Evolutionary conservation across 1,140 invertebrate genomes (phyloP).

Genomic region (Tetranychus cinnabarinus): DNA sequence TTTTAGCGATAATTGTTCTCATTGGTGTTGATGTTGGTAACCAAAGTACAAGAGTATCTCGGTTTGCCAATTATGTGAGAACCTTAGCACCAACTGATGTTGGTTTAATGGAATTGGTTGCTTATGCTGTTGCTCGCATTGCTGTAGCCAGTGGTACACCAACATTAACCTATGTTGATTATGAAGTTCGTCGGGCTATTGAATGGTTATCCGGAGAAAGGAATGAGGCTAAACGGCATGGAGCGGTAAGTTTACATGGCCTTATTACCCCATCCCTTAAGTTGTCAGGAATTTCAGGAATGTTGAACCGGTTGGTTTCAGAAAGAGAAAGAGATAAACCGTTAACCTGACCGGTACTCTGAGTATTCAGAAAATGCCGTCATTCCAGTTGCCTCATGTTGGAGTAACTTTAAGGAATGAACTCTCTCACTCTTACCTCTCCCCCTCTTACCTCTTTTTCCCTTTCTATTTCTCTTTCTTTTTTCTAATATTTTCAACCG

Average conservation of each 20-base stretch:
- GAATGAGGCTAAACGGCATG: constrained; percentile 66
- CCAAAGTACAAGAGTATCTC: constrained; percentile 58
- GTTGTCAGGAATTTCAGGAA: not conserved
- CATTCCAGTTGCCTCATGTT: no score
- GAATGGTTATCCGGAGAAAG: constrained; percentile 73
- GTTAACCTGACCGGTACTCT: not conserved
- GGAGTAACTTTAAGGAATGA: no score
- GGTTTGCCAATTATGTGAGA: constrained; percentile 76
- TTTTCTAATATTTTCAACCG: no score
- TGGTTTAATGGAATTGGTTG: constrained; percentile 81
- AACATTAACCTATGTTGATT: constrained; percentile 81
- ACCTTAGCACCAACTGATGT: constrained; percentile 59
- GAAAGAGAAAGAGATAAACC: not conserved
- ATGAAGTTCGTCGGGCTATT: constrained; percentile 79
- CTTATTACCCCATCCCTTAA: no score
- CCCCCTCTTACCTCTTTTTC: no score
- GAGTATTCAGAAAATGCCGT: no score
- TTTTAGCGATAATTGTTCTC: constrained; percentile 74
- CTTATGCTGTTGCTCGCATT: constrained; percentile 71
- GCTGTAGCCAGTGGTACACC: constrained; percentile 74
- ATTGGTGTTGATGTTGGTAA: constrained; percentile 79
- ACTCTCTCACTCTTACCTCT: not conserved
- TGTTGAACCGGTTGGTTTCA: not conserved
- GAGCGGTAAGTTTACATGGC: constrained; percentile 34
- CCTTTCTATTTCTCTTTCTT: no score